These are phyloP conservation scores for Lepeophtheirus salmonis DNA, from an alignment of 1,140 invertebrate species.

Conservation along the genomic window DNA sequence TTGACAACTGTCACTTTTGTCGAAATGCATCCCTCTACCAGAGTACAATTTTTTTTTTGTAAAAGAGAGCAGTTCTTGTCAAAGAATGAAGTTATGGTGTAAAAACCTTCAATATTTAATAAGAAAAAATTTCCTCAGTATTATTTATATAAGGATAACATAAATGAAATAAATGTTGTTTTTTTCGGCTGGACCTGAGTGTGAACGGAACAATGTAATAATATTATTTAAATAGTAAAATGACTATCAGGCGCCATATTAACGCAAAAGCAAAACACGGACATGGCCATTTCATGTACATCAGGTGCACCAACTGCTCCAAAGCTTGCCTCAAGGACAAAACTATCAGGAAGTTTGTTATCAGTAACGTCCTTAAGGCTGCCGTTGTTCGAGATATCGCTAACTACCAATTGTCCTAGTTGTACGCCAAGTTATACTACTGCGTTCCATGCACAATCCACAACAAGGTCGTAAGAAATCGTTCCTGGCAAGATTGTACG, in stretches of 20 bases:
- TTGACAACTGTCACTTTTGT: no score
- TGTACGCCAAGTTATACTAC: slow-evolving; percentile 97
- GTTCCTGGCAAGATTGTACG: slow-evolving; percentile 83
- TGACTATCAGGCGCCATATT: slow-evolving; percentile 89
- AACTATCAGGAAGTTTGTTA: slow-evolving; percentile 99
- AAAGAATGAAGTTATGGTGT: no score
- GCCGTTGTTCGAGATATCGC: slow-evolving; percentile 96
- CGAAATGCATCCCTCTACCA: no score
- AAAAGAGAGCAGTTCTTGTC: no score
- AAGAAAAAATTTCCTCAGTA: no score
- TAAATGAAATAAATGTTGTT: no score
- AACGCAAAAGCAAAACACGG: slow-evolving; percentile 97
- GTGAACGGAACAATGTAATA: not conserved
- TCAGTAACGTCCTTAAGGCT: slow-evolving; percentile 97
- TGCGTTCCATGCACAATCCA: slow-evolving; percentile 99
- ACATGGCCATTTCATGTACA: slow-evolving; percentile 89
- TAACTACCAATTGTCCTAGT: slow-evolving; percentile 81
- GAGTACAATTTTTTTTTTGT: no score
- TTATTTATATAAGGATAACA: no score
- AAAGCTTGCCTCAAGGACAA: slow-evolving; percentile 98
- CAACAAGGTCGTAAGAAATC: slow-evolving; percentile 96
- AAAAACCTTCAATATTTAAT: not conserved
- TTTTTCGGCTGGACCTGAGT: not conserved
- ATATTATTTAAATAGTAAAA: not conserved
- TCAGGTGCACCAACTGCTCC: slow-evolving; percentile 96